Percentiles rank a stretch among this genome's conserved stretches.
Evolutionary conservation across 1,140 invertebrate genomes (phyloP).

Genomic region (Ceratina calcarata): DNA sequence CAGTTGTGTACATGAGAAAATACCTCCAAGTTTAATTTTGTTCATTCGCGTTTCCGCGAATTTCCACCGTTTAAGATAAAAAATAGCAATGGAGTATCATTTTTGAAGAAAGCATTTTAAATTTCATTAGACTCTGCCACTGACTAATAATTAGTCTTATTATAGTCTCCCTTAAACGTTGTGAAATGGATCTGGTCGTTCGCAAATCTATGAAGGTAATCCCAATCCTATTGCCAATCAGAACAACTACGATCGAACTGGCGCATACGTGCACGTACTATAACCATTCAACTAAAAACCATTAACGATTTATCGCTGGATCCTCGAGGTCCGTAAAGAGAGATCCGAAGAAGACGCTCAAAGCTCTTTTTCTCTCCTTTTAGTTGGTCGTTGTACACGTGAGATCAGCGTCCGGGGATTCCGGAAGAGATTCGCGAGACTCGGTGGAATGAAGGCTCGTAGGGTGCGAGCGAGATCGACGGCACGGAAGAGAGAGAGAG

Average conservation of each 20-base stretch:
- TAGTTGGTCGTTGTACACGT: slow-evolving; percentile 54
- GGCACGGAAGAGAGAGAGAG: background rate
- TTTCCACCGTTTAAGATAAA: too few relatives aligned
- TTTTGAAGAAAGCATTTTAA: too few relatives aligned
- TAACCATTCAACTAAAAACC: background rate
- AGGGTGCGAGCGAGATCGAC: background rate
- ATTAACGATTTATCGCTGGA: slow-evolving; percentile 46
- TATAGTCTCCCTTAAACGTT: background rate
- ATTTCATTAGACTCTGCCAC: too few relatives aligned
- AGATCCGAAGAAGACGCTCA: slow-evolving; percentile 53
- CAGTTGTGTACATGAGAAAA: too few relatives aligned
- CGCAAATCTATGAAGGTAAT: background rate
- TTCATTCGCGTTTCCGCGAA: too few relatives aligned
- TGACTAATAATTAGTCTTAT: too few relatives aligned
- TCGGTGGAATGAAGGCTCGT: slow-evolving; percentile 23
- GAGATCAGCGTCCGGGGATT: slow-evolving; percentile 65
- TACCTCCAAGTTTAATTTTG: too few relatives aligned
- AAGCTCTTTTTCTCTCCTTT: slow-evolving; percentile 49
- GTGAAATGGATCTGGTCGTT: background rate
- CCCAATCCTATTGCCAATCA: background rate
- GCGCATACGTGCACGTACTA: background rate
- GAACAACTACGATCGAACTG: background rate
- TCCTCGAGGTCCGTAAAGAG: slow-evolving; percentile 8
- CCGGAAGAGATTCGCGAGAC: slow-evolving; percentile 59
- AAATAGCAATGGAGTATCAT: too few relatives aligned